Base-by-base conservation (phyloP, 1,140 invertebrate species). In the Gryon sp. region DNA sequence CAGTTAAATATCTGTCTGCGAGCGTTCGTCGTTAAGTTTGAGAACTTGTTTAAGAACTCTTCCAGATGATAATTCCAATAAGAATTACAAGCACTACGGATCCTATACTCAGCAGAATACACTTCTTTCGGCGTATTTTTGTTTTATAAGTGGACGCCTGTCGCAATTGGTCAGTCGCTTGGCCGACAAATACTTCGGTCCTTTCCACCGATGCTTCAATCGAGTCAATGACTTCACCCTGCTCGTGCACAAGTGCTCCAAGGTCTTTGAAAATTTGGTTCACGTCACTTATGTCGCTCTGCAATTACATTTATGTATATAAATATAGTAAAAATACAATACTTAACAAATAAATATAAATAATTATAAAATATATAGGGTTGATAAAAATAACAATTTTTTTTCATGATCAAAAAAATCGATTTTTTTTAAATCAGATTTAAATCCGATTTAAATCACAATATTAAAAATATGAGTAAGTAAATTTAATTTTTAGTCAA, bases 211-310 rank as follows among this genome's bases (percentile, higher is more conserved):
- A 96, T 0, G 97, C 95, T 90, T 99, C 98, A 83, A 99, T 99
- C 22, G 96, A 98, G 85, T 99, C 97, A 52, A 99, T 93, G 2
- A 96, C 92, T 80, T 98, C 94, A n/a, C 97, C 97, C 89, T 99
- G 98, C 70, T 99, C 96, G 85, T 99, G 97, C 11, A 99, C 97
- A 86, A 99, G 90, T 40, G 95, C 93, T 2, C 97, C 98, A 40
- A 99, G 90, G 84, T 99, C 98, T 90, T 98, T 99, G 88, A 99
- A 99, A 80, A 99, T 99, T 89, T 98, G 94, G 90, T 99, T 99
- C 9, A 99, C 97, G 84, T 97, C 96, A 77, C 93, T 92, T 78
- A 99, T 99, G 88, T 99, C 96, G 80, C 90, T 93, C 95, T 98
- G 89, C 79, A 91, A 90, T 7, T 7, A 40, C 22, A 8, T n/a